These are phyloP conservation scores for Agrenia bidenticulata DNA, from an alignment of 2,888 invertebrate species.

Conservation along the genomic window DNA sequence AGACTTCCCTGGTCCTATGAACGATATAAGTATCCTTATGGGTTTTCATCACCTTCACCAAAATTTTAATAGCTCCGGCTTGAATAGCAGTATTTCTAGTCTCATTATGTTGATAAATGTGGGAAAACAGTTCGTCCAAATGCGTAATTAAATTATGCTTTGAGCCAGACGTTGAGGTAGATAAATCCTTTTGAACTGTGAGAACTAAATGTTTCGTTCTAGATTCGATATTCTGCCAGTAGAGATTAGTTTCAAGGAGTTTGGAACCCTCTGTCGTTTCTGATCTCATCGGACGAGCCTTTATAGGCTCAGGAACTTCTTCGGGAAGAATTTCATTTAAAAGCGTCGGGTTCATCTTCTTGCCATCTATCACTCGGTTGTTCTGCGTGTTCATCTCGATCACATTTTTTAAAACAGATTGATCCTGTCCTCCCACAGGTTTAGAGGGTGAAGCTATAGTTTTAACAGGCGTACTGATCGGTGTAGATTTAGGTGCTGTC, in stretches of 20 bases:
- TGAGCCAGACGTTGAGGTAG: conserved; percentile 57
- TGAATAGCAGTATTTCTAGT: conserved; percentile 72
- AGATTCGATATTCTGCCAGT: conserved; percentile 59
- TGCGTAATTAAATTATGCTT: conserved; percentile 60
- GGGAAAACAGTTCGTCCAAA: conserved; percentile 69
- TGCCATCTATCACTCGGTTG: conserved; percentile 26
- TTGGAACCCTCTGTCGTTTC: background rate
- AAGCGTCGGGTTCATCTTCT: background rate
- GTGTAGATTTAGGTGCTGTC: background rate
- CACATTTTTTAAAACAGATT: conserved; percentile 32
- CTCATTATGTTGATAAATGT: conserved; percentile 73
- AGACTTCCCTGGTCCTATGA: conserved; percentile 59
- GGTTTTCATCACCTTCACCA: conserved; percentile 38
- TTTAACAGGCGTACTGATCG: conserved; percentile 1
- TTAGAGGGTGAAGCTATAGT: background rate
- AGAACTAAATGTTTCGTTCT: conserved; percentile 69
- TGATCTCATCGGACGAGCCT: background rate
- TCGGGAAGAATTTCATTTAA: background rate
- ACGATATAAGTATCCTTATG: conserved; percentile 35
- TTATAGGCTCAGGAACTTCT: background rate
- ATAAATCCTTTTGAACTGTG: conserved; percentile 64
- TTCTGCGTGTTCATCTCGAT: conserved; percentile 32
- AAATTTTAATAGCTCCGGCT: conserved; percentile 54
- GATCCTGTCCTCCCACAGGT: background rate
- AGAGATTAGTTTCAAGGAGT: conserved; percentile 29